Evolutionary conservation across 2,113 vertebrate species (phyloP).

Genomic region (Dipodomys spectabilis): DNA sequence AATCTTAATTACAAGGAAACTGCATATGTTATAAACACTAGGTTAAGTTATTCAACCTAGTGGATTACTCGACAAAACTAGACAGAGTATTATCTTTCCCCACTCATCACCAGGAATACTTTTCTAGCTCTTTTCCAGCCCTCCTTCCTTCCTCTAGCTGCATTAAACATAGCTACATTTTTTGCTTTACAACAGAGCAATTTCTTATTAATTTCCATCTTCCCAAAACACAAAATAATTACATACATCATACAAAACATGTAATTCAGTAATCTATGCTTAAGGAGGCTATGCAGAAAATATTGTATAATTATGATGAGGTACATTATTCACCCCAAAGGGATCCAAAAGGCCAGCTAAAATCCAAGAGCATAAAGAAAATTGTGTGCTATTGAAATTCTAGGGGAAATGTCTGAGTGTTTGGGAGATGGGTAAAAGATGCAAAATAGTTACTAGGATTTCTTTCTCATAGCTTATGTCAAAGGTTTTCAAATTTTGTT

Average conservation of each 20-base stretch:
- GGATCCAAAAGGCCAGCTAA: not conserved
- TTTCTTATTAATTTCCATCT: not conserved
- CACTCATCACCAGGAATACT: not conserved
- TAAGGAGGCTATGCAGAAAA: not conserved
- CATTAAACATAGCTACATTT: not conserved
- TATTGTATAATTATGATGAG: not conserved
- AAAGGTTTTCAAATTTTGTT: not conserved
- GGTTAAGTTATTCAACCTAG: not conserved
- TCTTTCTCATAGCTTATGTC: not conserved
- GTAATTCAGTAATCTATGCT: not conserved
- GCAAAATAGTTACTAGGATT: not conserved
- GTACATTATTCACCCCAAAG: not conserved
- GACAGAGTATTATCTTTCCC: slow-evolving; percentile 25
- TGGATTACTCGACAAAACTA: slow-evolving; percentile 33
- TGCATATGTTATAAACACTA: not conserved
- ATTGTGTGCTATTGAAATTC: not conserved
- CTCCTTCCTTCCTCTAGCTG: not conserved
- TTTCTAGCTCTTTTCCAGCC: slow-evolving; percentile 14
- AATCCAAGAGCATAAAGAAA: slow-evolving; percentile 23
- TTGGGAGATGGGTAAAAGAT: not conserved
- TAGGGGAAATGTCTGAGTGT: slow-evolving; percentile 1
- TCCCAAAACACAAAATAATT: slow-evolving; percentile 30
- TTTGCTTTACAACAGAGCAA: not conserved
- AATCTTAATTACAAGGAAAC: slow-evolving; percentile 18
- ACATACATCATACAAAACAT: not conserved